Percentiles rank a stretch among this genome's conserved stretches.
Evolutionary conservation across 53 echinoderm and acorn worm genomes (phyloP).

Genomic region (Stichopus horrens): DNA sequence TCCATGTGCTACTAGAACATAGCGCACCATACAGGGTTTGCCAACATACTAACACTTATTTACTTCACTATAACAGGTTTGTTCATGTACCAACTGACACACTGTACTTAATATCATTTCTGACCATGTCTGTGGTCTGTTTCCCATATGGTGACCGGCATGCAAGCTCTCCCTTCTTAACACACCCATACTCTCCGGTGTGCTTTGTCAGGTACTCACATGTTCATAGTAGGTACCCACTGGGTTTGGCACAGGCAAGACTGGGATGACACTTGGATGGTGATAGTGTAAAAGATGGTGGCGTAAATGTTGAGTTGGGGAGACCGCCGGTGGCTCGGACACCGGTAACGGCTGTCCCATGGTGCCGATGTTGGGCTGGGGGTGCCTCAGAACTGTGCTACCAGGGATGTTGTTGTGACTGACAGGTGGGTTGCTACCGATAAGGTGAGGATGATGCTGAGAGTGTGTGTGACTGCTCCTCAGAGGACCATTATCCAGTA

Average conservation of each 20-base stretch:
- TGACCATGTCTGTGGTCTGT: too few species aligned
- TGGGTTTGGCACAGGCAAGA: conserved; percentile 30
- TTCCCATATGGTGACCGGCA: too few species aligned
- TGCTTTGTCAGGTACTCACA: neutral
- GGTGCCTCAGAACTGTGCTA: conserved; percentile 14
- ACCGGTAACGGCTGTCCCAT: conserved; percentile 31
- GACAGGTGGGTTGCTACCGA: conserved; percentile 2
- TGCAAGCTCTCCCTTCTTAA: too few species aligned
- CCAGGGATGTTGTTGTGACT: neutral
- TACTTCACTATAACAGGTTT: too few species aligned
- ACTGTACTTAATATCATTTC: too few species aligned
- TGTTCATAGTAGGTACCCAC: conserved; percentile 21
- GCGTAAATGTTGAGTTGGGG: conserved; percentile 28
- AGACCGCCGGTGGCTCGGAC: conserved; percentile 17
- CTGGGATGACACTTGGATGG: conserved; percentile 22
- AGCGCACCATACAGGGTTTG: too few species aligned
- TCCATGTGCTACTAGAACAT: too few species aligned
- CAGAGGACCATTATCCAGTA: neutral
- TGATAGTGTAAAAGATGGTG: conserved; percentile 41
- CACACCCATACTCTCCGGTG: too few species aligned
- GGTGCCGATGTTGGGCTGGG: conserved; percentile 12
- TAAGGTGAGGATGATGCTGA: conserved; percentile 2
- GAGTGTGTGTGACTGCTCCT: neutral
- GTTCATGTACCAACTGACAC: too few species aligned
- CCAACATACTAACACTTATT: too few species aligned